Base-by-base conservation (phyloP, 30 jellyfish, hydroid and myxozoan genomes). In the Pelagia noctiluca region DNA sequence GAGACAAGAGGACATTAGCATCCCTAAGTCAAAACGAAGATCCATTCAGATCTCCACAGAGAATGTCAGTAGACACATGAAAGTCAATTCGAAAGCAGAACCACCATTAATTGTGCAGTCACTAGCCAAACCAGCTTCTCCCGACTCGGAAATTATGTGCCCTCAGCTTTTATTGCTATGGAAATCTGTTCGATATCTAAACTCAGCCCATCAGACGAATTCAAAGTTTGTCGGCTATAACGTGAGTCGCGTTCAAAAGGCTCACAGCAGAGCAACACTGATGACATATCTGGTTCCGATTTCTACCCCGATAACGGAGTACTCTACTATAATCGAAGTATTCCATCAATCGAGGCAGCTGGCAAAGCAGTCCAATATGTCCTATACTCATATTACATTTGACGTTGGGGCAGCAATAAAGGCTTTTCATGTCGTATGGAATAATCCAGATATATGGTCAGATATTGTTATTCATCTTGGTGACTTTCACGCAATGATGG, bases 361-460 rank as follows among this genome's bases (percentile, higher is more conserved):
- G 29, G 62, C 90, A 22, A 29, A 42, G 0, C 82, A 79, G 28
- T 63, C 71, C 67, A 79, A 79, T 35, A 63, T 79, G 82, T 12
- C 23, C 5, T 79, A 65, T 63, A 79, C 90, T 0, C 90, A 79
- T 32, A 64, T 79, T 12, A 63, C 90, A 64, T 1, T 79, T 46
- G 90, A 79, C 30, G 71, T 35, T 0, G 88, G 88, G 0, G 90
- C 76, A 0, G 90, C 90, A 3, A 79, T 79, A 29, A 79, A 79
- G 48, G 76, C 82, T 2, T 79, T 29, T 53, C 90, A 65, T 34
- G 83, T 79, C 0, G 5, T 79, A 0, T 79, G 82, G 90, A 79
- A 60, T 34, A 78, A 78, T 24, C 89, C 80, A 33, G 72, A 30
- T 8, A 2, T 31, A 8, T 37, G 42, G 5, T 71, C 83, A 5